These are phyloP conservation scores for Crepidodera aurea DNA, from an alignment of 2,888 invertebrate genomes.

Conservation along the genomic window DNA sequence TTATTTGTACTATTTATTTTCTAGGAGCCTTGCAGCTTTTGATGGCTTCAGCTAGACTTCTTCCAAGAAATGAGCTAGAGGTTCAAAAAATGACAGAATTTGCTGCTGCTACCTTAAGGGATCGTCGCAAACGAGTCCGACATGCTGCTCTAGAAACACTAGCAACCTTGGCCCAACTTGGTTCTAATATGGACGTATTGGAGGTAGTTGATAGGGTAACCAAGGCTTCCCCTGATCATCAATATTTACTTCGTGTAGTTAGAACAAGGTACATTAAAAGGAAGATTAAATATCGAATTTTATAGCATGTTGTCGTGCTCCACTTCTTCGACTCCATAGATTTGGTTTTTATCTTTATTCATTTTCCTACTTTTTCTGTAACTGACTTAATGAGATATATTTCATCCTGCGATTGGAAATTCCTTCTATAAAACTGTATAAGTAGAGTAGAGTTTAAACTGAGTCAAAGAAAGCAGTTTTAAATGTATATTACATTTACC, in stretches of 20 bases:
- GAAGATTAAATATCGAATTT: too few relatives aligned
- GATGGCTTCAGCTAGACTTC: constrained; percentile 79
- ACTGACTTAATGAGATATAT: too few relatives aligned
- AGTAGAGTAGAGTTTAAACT: too few relatives aligned
- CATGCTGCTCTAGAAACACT: constrained; percentile 82
- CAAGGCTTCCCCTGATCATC: constrained; percentile 62
- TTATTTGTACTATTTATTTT: too few relatives aligned
- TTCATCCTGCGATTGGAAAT: too few relatives aligned
- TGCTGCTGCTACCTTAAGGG: constrained; percentile 57
- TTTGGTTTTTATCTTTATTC: too few relatives aligned
- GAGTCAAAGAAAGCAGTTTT: too few relatives aligned
- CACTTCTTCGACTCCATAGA: too few relatives aligned
- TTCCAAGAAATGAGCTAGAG: constrained; percentile 80
- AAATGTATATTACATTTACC: too few relatives aligned
- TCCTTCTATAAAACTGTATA: too few relatives aligned
- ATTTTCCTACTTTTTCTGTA: too few relatives aligned
- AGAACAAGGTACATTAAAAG: constrained; percentile 66
- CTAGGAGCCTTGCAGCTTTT: constrained; percentile 57
- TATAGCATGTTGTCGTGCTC: too few relatives aligned
- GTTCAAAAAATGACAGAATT: constrained; percentile 57
- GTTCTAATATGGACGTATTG: constrained; percentile 70
- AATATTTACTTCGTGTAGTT: constrained; percentile 74
- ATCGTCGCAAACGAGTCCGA: constrained; percentile 75
- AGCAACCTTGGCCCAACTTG: constrained; percentile 78
- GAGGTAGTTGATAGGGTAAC: constrained; percentile 66